These are phyloP conservation scores for Coccyzus lansbergi DNA, from an alignment of 2,797 vertebrate genomes.

Conservation along the genomic window DNA sequence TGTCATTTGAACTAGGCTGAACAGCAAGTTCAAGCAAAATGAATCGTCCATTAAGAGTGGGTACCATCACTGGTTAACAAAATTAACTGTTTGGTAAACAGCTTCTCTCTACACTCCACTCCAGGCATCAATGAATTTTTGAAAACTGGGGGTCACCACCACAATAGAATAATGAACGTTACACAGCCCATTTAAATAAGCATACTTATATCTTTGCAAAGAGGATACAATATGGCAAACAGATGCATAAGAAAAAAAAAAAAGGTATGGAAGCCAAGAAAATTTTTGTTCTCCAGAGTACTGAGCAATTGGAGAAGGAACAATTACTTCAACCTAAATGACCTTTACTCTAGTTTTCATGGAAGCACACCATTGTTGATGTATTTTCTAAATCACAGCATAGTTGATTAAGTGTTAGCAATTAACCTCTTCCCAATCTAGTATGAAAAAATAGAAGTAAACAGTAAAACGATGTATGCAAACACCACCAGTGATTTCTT, in stretches of 20 bases:
- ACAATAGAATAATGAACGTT: background rate
- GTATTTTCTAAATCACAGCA: background rate
- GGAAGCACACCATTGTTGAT: background rate
- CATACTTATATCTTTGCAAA: conserved; percentile 39
- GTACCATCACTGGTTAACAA: background rate
- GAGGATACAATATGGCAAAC: conserved; percentile 69
- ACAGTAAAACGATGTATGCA: background rate
- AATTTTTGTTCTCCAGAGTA: conserved; percentile 22
- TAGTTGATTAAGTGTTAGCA: background rate
- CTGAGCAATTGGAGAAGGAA: background rate
- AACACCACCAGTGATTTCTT: background rate
- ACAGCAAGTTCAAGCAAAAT: background rate
- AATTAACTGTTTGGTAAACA: background rate
- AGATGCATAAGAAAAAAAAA: conserved; percentile 1
- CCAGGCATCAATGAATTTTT: background rate
- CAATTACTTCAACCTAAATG: background rate
- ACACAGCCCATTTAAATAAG: background rate
- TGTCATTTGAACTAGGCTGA: background rate
- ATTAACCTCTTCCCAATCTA: background rate
- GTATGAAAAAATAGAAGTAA: background rate
- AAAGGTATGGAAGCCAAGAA: background rate
- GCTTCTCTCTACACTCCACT: background rate
- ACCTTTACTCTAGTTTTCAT: background rate
- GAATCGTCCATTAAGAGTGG: background rate
- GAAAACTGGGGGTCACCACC: background rate